These are phyloP conservation scores for Achroia grisella DNA, from an alignment of 1,140 invertebrate genomes.

Conservation along the genomic window DNA sequence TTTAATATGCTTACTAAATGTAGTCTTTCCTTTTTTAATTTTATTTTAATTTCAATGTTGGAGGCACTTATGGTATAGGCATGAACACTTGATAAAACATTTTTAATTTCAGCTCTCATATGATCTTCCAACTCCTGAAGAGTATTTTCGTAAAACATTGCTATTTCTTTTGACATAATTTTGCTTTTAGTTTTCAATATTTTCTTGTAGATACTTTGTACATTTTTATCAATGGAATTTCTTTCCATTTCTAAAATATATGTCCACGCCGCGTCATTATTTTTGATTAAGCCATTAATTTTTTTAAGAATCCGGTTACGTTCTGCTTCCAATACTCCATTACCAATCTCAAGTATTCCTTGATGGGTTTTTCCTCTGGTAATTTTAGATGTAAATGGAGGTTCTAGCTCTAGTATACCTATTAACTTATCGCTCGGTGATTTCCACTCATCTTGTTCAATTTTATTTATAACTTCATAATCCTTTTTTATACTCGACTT, in stretches of 20 bases:
- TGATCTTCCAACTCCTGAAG: conserved; percentile 50
- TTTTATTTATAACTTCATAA: neutral
- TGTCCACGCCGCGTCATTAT: conserved; percentile 52
- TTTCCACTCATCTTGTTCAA: conserved; percentile 27
- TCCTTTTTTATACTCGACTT: neutral
- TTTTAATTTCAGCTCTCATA: conserved; percentile 38
- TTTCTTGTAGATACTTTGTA: conserved; percentile 33
- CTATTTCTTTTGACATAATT: conserved; percentile 42
- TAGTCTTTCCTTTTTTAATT: conserved; percentile 35
- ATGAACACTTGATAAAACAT: conserved; percentile 26
- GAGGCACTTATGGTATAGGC: conserved; percentile 37
- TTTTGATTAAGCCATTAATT: conserved; percentile 27
- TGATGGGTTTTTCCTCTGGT: conserved; percentile 54
- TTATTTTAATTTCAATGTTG: conserved; percentile 44
- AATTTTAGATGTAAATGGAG: conserved; percentile 63
- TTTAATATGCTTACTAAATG: conserved; percentile 36
- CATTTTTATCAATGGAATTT: conserved; percentile 28
- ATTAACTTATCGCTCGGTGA: conserved; percentile 61
- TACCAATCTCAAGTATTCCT: conserved; percentile 51
- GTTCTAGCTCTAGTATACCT: conserved; percentile 41
- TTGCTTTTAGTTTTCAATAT: conserved; percentile 47
- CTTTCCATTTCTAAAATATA: conserved; percentile 43
- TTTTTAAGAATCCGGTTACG: conserved; percentile 26
- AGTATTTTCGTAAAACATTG: conserved; percentile 40
- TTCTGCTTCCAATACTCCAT: conserved; percentile 37